A percentile compares a stretch with the other conserved stretches of the same genome.
phyloP scores from a whole-genome alignment of 2,113 vertebrate genomes.

The Amphiprion percula region DNA sequence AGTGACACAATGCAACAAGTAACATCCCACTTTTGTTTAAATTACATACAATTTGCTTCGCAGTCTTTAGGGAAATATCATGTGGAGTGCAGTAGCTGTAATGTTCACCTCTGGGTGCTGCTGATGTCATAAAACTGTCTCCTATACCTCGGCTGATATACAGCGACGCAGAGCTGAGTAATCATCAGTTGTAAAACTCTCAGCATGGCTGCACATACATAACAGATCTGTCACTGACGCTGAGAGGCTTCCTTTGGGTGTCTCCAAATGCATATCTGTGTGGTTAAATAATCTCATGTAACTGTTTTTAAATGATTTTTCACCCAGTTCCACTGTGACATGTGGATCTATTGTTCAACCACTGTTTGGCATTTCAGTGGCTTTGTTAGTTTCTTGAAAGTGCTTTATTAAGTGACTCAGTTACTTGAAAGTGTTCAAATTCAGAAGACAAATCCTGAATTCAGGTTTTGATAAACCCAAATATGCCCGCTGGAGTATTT shows the following conservation, averaged over 20 bases:
- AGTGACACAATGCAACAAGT: background rate
- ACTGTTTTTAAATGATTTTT: background rate
- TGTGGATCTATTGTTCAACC: background rate
- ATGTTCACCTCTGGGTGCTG: background rate
- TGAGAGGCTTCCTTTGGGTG: background rate
- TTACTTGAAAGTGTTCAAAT: too few relatives aligned
- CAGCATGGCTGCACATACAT: background rate
- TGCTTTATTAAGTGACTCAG: too few relatives aligned
- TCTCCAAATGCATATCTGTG: background rate
- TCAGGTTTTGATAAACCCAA: too few relatives aligned
- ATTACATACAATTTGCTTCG: background rate
- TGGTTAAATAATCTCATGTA: too few relatives aligned
- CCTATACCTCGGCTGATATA: background rate
- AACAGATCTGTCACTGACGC: conserved; percentile 13
- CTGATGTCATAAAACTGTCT: conserved; percentile 15
- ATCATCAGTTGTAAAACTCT: conserved; percentile 9
- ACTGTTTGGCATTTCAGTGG: background rate
- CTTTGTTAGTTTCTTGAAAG: background rate
- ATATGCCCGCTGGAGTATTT: too few relatives aligned
- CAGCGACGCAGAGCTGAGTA: background rate
- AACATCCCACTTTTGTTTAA: background rate
- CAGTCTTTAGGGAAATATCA: background rate
- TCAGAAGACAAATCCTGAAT: too few relatives aligned
- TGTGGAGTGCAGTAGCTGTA: background rate
- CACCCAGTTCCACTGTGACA: too few relatives aligned